phyloP scores from a whole-genome alignment of 2,113 vertebrate species.

The Hylia prasina region DNA sequence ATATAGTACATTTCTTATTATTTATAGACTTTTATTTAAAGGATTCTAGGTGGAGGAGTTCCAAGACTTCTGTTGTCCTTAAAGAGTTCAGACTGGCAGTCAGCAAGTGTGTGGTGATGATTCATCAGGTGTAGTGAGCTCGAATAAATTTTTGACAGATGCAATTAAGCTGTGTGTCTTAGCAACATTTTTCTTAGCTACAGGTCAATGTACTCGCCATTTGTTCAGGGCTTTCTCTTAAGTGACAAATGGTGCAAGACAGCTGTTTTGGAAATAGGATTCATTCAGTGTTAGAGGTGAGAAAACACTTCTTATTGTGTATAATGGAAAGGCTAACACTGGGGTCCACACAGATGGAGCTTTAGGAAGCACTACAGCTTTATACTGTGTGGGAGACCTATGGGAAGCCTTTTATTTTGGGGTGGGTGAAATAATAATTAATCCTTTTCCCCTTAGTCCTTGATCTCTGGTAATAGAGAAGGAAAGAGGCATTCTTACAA shows the following conservation, averaged over 20 bases:
- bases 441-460: neutral
- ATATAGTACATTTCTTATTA: neutral
- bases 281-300: conserved; percentile 11
- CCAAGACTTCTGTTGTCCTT: conserved; percentile 5
- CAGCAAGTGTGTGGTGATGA: neutral
- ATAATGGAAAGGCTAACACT: neutral
- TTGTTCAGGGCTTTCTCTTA: conserved; percentile 25
- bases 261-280: conserved; percentile 5
- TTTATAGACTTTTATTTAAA: neutral
- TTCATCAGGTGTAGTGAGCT: conserved; percentile 38
- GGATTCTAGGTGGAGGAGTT: neutral
- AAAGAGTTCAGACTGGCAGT: neutral
- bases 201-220: conserved; percentile 19
- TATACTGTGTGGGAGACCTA: neutral
- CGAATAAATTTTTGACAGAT: conserved; percentile 30
- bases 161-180: conserved; percentile 30
- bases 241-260: conserved; percentile 3
- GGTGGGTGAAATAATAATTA: rapidly evolving
- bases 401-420: neutral
- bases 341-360: neutral
- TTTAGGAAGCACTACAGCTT: neutral
- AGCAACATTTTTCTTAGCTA: conserved; percentile 47
- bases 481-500: neutral
- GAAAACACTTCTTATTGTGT: neutral
- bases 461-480: neutral